These are phyloP conservation scores for Antheraea yamamai DNA, from an alignment of 2,888 invertebrate genomes.

Conservation along the genomic window DNA sequence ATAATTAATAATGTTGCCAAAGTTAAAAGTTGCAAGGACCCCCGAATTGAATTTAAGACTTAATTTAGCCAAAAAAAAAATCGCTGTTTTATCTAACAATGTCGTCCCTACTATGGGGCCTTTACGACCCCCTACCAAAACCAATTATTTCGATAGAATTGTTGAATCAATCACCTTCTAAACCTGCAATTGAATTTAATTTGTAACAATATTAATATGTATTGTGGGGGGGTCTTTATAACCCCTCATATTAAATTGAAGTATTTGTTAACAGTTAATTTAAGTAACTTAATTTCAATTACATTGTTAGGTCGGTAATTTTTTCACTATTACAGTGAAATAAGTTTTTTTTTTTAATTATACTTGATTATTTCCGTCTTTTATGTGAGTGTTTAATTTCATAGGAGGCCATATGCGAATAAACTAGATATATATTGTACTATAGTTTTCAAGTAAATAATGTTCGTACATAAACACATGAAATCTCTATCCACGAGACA, in stretches of 20 bases:
- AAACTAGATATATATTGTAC: background rate
- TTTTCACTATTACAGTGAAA: background rate
- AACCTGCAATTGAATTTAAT: background rate
- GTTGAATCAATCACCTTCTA: background rate
- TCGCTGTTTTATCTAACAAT: background rate
- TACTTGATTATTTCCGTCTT: background rate
- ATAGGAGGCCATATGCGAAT: background rate
- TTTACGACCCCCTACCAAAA: background rate
- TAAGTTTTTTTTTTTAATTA: background rate
- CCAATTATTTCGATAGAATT: background rate
- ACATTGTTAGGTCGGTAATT: background rate
- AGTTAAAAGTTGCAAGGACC: background rate
- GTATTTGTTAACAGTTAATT: no score
- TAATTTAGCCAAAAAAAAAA: background rate
- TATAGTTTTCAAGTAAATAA: background rate
- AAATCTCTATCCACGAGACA: no score
- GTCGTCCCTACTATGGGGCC: background rate
- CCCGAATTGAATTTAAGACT: background rate
- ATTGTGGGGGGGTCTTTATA: background rate
- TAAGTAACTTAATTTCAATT: background rate
- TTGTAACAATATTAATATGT: background rate
- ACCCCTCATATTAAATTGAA: background rate
- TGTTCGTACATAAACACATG: no score
- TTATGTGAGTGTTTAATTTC: background rate
- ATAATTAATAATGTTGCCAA: constrained; percentile 4